Evolutionary conservation across 2,797 vertebrate species (phyloP).

Genomic region (Oryzias dopingdopingensis): DNA sequence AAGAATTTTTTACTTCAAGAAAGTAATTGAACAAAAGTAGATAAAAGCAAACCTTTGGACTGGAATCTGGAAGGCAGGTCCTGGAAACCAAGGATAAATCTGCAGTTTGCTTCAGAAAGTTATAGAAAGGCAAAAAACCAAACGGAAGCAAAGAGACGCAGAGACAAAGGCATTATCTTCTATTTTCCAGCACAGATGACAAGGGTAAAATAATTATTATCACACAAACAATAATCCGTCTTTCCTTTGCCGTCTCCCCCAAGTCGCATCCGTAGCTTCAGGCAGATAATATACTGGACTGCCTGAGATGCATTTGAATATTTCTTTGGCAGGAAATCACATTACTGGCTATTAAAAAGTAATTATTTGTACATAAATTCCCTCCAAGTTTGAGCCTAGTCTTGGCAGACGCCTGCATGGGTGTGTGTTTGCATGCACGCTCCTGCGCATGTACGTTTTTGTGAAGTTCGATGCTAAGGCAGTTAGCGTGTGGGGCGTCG

Average conservation of each 20-base stretch:
- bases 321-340: slow-evolving; percentile 86
- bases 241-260: slow-evolving; percentile 72
- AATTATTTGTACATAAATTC: slow-evolving; percentile 91
- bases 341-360: slow-evolving; percentile 88
- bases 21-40: background rate
- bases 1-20: too few species aligned
- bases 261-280: slow-evolving; percentile 75
- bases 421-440: slow-evolving; percentile 31
- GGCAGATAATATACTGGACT: slow-evolving; percentile 87
- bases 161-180: slow-evolving; percentile 68
- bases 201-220: slow-evolving; percentile 81
- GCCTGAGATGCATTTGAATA: slow-evolving; percentile 85
- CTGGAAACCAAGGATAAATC: background rate
- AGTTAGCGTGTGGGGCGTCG: slow-evolving; percentile 75
- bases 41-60: background rate
- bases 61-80: slow-evolving; percentile 8
- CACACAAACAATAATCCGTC: slow-evolving; percentile 82
- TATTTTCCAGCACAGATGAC: slow-evolving; percentile 72
- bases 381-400: slow-evolving; percentile 75
- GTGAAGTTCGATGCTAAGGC: slow-evolving; percentile 78
- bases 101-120: slow-evolving; percentile 13
- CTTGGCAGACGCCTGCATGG: slow-evolving; percentile 72
- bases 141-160: slow-evolving; percentile 41
- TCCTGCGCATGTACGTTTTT: slow-evolving; percentile 21
- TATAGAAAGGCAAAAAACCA: slow-evolving; percentile 23